These are phyloP conservation scores for Asteroscopus sphinx DNA, from an alignment of 2,888 invertebrate species.

Conservation along the genomic window DNA sequence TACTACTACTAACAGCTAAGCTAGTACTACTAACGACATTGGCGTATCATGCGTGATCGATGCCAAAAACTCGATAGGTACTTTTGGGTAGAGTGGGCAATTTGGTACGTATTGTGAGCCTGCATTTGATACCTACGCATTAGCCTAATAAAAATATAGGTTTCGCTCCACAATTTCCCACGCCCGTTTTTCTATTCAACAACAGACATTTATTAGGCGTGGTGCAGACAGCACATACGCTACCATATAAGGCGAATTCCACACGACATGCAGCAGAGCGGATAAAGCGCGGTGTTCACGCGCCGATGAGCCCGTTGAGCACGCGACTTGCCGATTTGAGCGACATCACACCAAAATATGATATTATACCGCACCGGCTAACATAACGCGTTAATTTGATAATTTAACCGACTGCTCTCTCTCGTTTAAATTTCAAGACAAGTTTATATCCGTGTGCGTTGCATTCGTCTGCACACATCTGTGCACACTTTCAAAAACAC, in stretches of 20 bases:
- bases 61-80: slow-evolving; percentile 4
- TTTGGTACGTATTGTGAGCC: no score
- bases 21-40: slow-evolving; percentile 7
- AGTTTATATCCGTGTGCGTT: slow-evolving; percentile 55
- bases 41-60: slow-evolving; percentile 12
- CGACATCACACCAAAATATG: slow-evolving; percentile 56
- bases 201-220: slow-evolving; percentile 64
- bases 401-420: slow-evolving; percentile 63
- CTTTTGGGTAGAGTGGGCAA: slow-evolving; percentile 25
- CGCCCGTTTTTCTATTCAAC: slow-evolving; percentile 69
- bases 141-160: slow-evolving; percentile 77
- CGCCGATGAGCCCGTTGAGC: slow-evolving; percentile 57
- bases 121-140: no score
- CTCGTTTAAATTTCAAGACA: slow-evolving; percentile 53
- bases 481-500: slow-evolving; percentile 47
- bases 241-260: slow-evolving; percentile 86
- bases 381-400: slow-evolving; percentile 71
- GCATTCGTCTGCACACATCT: slow-evolving; percentile 40
- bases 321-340: slow-evolving; percentile 58
- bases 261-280: slow-evolving; percentile 71
- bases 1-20: no score
- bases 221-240: slow-evolving; percentile 61
- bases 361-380: slow-evolving; percentile 52
- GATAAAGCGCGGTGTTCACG: slow-evolving; percentile 69
- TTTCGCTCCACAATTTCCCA: slow-evolving; percentile 71